Conservation (phyloP, 2,797 vertebrate species). For the Arctocebus calabarensis region DNA sequence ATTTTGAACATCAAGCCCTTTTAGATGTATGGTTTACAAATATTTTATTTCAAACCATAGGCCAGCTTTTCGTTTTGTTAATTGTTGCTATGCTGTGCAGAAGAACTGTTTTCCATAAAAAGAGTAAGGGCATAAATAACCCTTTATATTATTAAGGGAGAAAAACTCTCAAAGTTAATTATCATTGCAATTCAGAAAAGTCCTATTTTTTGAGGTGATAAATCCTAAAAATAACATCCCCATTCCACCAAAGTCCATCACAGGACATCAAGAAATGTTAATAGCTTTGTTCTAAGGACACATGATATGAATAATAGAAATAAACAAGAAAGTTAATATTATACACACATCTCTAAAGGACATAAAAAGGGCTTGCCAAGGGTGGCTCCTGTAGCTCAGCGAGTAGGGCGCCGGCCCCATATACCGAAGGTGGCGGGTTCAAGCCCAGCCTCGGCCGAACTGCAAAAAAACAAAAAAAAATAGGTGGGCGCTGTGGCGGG, state of each 20-base stretch:
- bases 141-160: slow-evolving; percentile 39
- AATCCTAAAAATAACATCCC: slow-evolving; percentile 69
- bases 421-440: too few species aligned
- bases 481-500: too few species aligned
- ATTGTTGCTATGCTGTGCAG: background rate
- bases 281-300: slow-evolving; percentile 75
- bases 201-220: slow-evolving; percentile 30
- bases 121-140: background rate
- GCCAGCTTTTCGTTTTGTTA: background rate
- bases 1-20: background rate
- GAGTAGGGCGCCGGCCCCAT: too few species aligned
- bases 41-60: background rate
- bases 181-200: slow-evolving; percentile 51
- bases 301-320: slow-evolving; percentile 70
- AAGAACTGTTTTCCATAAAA: background rate
- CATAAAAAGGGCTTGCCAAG: slow-evolving; percentile 41
- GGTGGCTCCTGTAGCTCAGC: too few species aligned
- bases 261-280: slow-evolving; percentile 56
- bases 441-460: too few species aligned
- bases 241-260: slow-evolving; percentile 34
- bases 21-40: background rate
- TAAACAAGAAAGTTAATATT: slow-evolving; percentile 68
- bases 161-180: slow-evolving; percentile 67
- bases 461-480: too few species aligned
- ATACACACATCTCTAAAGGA: slow-evolving; percentile 52